Evolutionary conservation across 1,140 invertebrate species (phyloP).

Genomic region (Drosophila funebris): DNA sequence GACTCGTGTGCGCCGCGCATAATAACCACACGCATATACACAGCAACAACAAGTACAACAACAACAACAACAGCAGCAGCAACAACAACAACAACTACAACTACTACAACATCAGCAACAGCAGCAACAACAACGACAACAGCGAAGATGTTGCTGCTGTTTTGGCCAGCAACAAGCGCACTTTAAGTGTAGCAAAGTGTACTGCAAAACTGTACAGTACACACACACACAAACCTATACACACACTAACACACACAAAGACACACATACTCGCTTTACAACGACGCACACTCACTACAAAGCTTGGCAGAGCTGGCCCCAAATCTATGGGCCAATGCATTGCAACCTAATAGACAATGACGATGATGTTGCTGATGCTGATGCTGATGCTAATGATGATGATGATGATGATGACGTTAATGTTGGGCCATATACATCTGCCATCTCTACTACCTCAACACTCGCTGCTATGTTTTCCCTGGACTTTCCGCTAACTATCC

Average conservation of each 20-base stretch:
- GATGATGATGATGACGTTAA: constrained; percentile 1
- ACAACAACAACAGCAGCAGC: constrained; percentile 4
- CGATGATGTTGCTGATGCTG: not conserved
- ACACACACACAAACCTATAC: constrained; percentile 38
- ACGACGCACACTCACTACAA: not conserved
- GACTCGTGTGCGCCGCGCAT: constrained; percentile 47
- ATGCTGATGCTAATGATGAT: not conserved
- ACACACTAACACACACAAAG: not conserved
- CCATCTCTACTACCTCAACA: too few species aligned
- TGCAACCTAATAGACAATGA: constrained; percentile 28
- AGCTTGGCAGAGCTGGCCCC: constrained; percentile 19
- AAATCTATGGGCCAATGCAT: constrained; percentile 40
- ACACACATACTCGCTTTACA: not conserved
- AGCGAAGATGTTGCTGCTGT: constrained; percentile 21
- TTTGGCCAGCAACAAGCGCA: constrained; percentile 64
- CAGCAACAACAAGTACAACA: not conserved
- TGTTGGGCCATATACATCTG: constrained; percentile 2
- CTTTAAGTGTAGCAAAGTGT: constrained; percentile 76
- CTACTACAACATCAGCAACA: constrained; percentile 16
- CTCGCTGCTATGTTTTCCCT: not conserved
- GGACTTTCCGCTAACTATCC: not conserved
- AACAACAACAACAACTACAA: constrained; percentile 3
- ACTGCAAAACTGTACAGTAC: constrained; percentile 76
- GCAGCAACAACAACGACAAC: constrained; percentile 1
- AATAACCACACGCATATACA: constrained; percentile 32